Base-by-base conservation (phyloP, 2,797 vertebrate species). In the Jordanella pulchra region DNA sequence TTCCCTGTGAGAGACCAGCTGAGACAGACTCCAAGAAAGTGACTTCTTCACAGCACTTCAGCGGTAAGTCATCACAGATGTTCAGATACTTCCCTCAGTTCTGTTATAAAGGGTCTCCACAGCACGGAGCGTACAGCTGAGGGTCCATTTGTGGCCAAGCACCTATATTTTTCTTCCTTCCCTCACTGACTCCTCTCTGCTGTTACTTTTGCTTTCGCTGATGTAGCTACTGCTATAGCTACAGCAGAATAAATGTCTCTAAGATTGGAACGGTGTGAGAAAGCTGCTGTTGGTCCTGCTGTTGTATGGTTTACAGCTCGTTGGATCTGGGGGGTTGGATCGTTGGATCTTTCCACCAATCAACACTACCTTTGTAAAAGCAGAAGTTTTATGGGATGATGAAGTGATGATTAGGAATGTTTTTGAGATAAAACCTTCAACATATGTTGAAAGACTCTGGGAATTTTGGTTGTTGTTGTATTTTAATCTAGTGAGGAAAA, bases 341-440 rank as follows among this genome's bases (percentile, higher is more conserved):
- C 78, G 64, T 79, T 60, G 73, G 66, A 80, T 83, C 80, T 79
- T 74, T 83, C 81, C 75, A 1, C 88, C 87, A 87, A 88, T 90
- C 83, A 87, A 48, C 65, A 50, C 47, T 76, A 76, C 71, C 61
- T 83, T 44, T 32, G 9, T 3, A 23, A 85, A 72, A 81, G 69
- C 71, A 70, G 47, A 73, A 69, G 63, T 30, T n/a, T 28, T 21
- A 80, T 71, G 71, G 61, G 48, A 64, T 23, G 75, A 74, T 79
- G 67, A 75, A 73, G 50, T 42, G 51, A 28, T 42, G 32, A 25
- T 21, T 68, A 69, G 45, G 42, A 21, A n/a, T 39, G 50, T 68
- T 63, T 69, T 50, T 54, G 67, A 69, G 35, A 67, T 21, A 25
- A 23, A 39, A 28, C 44, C 35, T 28, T 56, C 21, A 25, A 21